Evolutionary conservation across 2,888 invertebrate genomes (phyloP).

Genomic region (Patella ulyssiponensis): DNA sequence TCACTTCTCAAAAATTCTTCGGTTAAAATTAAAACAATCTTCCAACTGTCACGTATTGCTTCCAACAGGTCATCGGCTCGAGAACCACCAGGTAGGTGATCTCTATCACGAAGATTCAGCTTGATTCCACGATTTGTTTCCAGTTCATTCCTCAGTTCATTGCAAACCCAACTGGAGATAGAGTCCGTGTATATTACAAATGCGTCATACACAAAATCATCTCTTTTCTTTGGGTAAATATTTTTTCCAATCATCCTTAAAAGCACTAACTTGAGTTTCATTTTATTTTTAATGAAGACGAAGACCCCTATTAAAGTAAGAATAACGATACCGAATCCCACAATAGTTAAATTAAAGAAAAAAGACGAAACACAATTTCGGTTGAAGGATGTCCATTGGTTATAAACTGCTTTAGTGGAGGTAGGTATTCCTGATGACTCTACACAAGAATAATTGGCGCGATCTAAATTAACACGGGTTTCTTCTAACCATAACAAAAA

Average conservation of each 20-base stretch:
- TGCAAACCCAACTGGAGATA: not conserved
- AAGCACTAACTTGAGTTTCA: not conserved
- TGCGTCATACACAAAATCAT: not conserved
- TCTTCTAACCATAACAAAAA: not conserved
- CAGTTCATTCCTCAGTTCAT: not conserved
- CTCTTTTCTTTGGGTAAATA: not conserved
- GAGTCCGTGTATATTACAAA: not conserved
- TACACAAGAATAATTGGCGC: not conserved
- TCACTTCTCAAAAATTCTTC: not conserved
- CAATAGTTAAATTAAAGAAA: not conserved
- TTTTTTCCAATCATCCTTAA: not conserved
- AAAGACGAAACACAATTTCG: not conserved
- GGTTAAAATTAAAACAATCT: slow-evolving; percentile 6
- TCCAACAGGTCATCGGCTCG: not conserved
- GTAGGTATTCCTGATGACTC: not conserved
- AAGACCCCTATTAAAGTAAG: not conserved
- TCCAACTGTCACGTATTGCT: not conserved
- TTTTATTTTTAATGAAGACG: not conserved
- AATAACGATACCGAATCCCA: not conserved
- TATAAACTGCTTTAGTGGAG: not conserved
- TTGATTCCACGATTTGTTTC: not conserved
- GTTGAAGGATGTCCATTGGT: not conserved
- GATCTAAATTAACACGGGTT: not conserved
- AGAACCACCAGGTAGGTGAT: not conserved
- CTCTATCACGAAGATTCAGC: not conserved